These are phyloP conservation scores for Cynocephalus volans DNA, from an alignment of 2,113 vertebrate species.

Conservation along the genomic window DNA sequence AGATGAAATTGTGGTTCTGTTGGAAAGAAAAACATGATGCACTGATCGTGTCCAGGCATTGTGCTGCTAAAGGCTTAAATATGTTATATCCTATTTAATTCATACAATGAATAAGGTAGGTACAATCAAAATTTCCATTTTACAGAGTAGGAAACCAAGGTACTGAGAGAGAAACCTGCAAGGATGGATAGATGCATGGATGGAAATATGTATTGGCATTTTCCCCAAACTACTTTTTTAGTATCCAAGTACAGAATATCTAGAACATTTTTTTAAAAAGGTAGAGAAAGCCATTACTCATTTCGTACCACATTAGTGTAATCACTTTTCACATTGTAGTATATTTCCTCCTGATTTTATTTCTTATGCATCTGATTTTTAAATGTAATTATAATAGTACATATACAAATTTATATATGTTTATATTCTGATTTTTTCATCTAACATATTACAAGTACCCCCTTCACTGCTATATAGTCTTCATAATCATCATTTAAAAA, in stretches of 20 bases:
- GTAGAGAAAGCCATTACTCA: neutral
- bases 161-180: neutral
- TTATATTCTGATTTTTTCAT: neutral
- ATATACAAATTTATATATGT: neutral
- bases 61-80: neutral
- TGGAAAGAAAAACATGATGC: neutral
- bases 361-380: neutral
- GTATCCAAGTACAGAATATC: neutral
- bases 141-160: neutral
- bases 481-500: neutral
- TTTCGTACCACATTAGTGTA: neutral
- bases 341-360: neutral
- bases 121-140: constrained; percentile 1
- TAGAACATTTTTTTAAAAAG: no score
- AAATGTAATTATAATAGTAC: neutral
- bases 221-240: neutral
- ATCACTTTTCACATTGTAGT: neutral
- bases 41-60: neutral
- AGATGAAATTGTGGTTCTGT: neutral
- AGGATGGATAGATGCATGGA: neutral
- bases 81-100: neutral
- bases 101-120: neutral
- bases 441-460: neutral
- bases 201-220: neutral
- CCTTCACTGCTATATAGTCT: neutral